Evolutionary conservation across 2,113 vertebrate genomes (phyloP).

Genomic region (Cyphomyrus plagiostoma): DNA sequence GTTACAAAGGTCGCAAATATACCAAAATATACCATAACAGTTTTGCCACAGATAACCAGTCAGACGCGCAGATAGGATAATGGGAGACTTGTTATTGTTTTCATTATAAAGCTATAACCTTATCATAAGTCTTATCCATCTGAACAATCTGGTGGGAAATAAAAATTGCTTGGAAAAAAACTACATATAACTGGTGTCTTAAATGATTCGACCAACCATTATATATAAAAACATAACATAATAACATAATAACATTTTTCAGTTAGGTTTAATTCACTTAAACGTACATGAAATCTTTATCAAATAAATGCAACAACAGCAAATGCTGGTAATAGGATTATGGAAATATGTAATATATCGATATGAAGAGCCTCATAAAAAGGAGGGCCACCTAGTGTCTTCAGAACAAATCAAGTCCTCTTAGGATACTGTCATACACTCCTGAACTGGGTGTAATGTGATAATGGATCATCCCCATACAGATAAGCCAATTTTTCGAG

Average conservation of each 20-base stretch:
- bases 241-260: background rate
- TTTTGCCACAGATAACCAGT: background rate
- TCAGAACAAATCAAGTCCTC: background rate
- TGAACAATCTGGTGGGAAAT: constrained; percentile 53
- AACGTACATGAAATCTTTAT: background rate
- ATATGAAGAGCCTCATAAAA: background rate
- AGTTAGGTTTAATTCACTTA: background rate
- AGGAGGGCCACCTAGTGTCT: background rate
- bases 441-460: background rate
- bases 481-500: background rate
- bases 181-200: background rate
- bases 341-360: background rate
- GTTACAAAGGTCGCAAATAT: constrained; percentile 28
- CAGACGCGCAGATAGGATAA: constrained; percentile 43
- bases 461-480: background rate
- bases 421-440: background rate
- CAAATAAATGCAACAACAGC: background rate
- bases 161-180: constrained; percentile 15
- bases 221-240: background rate
- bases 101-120: constrained; percentile 51
- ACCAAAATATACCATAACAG: background rate
- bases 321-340: background rate
- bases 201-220: background rate
- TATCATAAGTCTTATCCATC: constrained; percentile 40
- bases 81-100: constrained; percentile 47